These are phyloP conservation scores for Eudemis profundana DNA, from an alignment of 2,888 invertebrate species.

Conservation along the genomic window DNA sequence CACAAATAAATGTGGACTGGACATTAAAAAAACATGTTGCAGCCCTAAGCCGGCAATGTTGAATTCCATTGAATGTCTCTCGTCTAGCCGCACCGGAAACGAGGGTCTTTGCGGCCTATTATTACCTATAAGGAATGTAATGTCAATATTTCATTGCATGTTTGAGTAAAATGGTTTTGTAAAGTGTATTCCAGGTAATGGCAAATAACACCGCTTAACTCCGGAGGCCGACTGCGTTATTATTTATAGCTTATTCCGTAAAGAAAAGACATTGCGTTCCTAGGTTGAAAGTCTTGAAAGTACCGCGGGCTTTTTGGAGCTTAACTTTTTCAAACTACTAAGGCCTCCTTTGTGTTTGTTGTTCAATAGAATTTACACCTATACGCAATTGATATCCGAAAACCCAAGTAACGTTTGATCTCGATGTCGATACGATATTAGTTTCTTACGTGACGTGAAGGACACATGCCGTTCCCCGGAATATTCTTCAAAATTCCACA, in stretches of 20 bases:
- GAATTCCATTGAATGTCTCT: no score
- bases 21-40: no score
- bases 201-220: constrained; percentile 19
- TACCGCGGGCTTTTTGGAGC: constrained; percentile 14
- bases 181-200: constrained; percentile 7
- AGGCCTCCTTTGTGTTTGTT: constrained; percentile 5
- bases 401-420: constrained; percentile 16
- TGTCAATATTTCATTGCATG: no score
- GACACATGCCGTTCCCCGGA: not conserved
- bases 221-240: constrained; percentile 2
- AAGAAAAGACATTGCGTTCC: constrained; percentile 8
- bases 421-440: constrained; percentile 18
- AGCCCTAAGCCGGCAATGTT: no score
- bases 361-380: constrained; percentile 7
- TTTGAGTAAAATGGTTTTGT: not conserved
- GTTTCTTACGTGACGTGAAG: not conserved
- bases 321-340: not conserved
- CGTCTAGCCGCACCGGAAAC: no score
- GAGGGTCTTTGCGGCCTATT: no score
- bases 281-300: constrained; percentile 9
- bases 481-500: not conserved
- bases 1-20: no score
- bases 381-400: constrained; percentile 3
- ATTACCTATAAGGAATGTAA: no score
- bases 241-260: constrained; percentile 17